Conservation (phyloP, 1,140 invertebrate genomes). For the Mycetomoellerius zeteki region DNA sequence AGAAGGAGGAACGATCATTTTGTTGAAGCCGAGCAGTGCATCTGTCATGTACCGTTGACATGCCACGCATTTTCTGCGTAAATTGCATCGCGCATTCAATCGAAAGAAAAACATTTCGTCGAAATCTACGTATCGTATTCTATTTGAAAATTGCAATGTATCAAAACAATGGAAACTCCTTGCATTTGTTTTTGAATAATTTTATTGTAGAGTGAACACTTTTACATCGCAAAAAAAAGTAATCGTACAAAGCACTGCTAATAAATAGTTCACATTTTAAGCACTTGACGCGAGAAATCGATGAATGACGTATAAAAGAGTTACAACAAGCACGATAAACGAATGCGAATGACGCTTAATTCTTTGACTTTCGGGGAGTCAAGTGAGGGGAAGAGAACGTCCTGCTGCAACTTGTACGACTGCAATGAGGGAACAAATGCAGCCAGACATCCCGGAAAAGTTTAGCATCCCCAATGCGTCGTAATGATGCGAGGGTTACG, state of each 20-base stretch:
- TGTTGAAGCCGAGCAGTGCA: constrained; percentile 15
- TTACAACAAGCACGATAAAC: constrained; percentile 14
- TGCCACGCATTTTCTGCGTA: constrained; percentile 20
- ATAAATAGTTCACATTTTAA: constrained; percentile 26
- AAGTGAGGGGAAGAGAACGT: background rate
- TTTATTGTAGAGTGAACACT: background rate
- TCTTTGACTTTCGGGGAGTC: constrained; percentile 1
- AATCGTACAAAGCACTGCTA: background rate
- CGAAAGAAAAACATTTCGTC: constrained; percentile 12
- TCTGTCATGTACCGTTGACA: constrained; percentile 35
- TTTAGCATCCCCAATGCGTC: constrained; percentile 26
- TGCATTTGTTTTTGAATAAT: background rate
- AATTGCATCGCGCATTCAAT: constrained; percentile 32
- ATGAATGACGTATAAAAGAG: constrained; percentile 25
- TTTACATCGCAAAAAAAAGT: background rate
- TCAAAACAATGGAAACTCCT: background rate
- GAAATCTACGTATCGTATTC: background rate
- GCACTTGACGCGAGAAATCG: background rate
- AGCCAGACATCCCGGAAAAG: background rate
- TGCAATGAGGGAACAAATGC: constrained; percentile 8
- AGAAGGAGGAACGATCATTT: constrained; percentile 1
- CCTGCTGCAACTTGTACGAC: constrained; percentile 34
- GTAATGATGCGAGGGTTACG: constrained; percentile 43
- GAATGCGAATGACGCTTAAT: constrained; percentile 1
- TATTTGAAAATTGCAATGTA: background rate